Conservation (phyloP, 1,140 invertebrate species). For the Plectrocnemia conspersa region DNA sequence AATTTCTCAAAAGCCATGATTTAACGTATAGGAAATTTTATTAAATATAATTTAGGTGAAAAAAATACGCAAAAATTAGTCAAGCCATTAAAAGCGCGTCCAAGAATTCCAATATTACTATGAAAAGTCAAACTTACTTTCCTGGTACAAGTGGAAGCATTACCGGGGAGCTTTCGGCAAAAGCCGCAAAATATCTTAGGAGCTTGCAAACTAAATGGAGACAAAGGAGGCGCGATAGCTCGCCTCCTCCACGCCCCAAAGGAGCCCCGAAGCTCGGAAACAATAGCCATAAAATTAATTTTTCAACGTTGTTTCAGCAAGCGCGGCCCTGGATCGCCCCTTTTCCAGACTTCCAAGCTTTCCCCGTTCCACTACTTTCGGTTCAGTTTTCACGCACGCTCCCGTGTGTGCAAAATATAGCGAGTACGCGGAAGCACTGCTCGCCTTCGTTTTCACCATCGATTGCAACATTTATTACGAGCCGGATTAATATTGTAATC, state of each 20-base stretch:
- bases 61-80: too few relatives aligned
- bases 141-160: conserved; percentile 6
- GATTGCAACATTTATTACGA: too few relatives aligned
- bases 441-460: too few relatives aligned
- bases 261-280: conserved; percentile 26
- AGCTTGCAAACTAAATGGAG: not conserved
- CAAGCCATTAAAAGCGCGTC: too few relatives aligned
- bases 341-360: too few relatives aligned
- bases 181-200: conserved; percentile 12
- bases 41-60: too few relatives aligned
- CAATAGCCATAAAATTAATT: conserved; percentile 35
- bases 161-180: not conserved
- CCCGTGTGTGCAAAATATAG: conserved; percentile 13
- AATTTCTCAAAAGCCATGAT: too few relatives aligned
- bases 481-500: too few relatives aligned
- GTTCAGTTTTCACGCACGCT: conserved; percentile 5
- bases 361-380: too few relatives aligned
- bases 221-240: not conserved
- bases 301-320: conserved; percentile 32
- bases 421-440: conserved; percentile 13
- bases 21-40: too few relatives aligned
- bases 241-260: conserved; percentile 14
- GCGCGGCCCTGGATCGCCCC: not conserved
- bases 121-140: conserved; percentile 1
- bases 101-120: conserved; percentile 7